Base-by-base conservation (phyloP, 2,888 invertebrate species). In the Stenodema calcarata region DNA sequence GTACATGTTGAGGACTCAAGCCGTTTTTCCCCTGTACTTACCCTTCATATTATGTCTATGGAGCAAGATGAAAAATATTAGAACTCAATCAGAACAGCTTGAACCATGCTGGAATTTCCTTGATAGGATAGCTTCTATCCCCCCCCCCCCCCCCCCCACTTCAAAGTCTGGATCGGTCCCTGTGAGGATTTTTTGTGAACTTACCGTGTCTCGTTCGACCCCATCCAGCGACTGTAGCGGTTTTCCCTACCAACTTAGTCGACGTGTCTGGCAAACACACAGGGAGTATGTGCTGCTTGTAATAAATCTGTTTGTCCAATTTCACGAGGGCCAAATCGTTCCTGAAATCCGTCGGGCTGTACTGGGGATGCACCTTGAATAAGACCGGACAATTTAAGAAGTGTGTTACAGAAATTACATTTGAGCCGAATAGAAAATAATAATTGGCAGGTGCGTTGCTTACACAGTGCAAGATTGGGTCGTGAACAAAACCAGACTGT, bases 141-240 rank as follows among this genome's bases (percentile, higher is more conserved):
- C n/a, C n/a, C n/a, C n/a, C n/a, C n/a, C n/a, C n/a, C n/a, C n/a
- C n/a, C n/a, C n/a, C n/a, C n/a, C n/a, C n/a, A n/a, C n/a, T n/a
- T n/a, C n/a, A n/a, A n/a, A n/a, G n/a, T n/a, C n/a, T n/a, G 11
- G 18, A n/a, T 11, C 2, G 3, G 54, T 54, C 11, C 54, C 16
- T 23, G 28, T n/a, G 35, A 35, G 35, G 2, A 35, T 35, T 35
- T 35, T 35, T 35, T 7, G n/a, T 50, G 6, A 16, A 47, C 91
- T 96, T 95, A 44, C 97, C 97, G 90, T 97, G 97, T 75, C 96
- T 92, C 0, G 97, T 97, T 30, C 98, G 92, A 0, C 98, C 98
- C 98, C 98, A 98, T 0, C 98, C 98, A 0, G 95, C 96, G 0
- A 98, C 98, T 0, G 97, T 97, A 70, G 97, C 98, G 92, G 95